Base-by-base conservation (phyloP, 2,113 vertebrate species). In the Indicator maculatus region DNA sequence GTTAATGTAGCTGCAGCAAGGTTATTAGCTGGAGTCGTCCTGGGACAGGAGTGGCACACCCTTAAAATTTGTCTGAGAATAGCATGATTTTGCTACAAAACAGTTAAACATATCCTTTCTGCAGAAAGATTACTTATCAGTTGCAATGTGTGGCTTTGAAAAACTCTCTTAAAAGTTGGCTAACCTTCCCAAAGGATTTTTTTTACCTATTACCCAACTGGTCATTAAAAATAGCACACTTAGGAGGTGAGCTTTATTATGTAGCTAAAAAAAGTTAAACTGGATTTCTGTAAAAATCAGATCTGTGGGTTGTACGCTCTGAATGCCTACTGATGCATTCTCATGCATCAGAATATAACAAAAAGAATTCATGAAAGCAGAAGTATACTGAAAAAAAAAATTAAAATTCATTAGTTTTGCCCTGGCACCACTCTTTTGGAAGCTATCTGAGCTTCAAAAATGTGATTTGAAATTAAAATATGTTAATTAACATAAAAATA, bases 401-500 rank as follows among this genome's bases (percentile, higher is more conserved):
- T 92, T 90, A 88, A 96, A 96, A 96, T 96, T 76, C 91, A 93
- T 93, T 88, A 76, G 75, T 78, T 96, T 96, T 95, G 67, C 60
- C 72, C 64, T 81, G 65, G 76, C 23, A 92, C 56, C 39, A 70
- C 53, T 93, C 88, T 86, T 96, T 41, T 73, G 47, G 81, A 96
- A 84, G 47, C 45, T 88, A 60, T 87, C 60, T 85, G 76, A 74
- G 80, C 81, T 90, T 86, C 70, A 94, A 76, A 96, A 94, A 86
- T 58, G 36, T 20, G 83, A 86, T 94, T 94, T 94, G 86, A 92
- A 96, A 95, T 95, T 91, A 93, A 96, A 96, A 96, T 92, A 64
- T 2, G 11, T 60, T 94, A 88, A 96, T 95, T 95, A 94, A 44
- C 84, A 97, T 94, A 95, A 96, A 97, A 96, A 94, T 82, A 85